Base-by-base conservation (phyloP, 2,113 vertebrate genomes). In the Platycercus adscitus region DNA sequence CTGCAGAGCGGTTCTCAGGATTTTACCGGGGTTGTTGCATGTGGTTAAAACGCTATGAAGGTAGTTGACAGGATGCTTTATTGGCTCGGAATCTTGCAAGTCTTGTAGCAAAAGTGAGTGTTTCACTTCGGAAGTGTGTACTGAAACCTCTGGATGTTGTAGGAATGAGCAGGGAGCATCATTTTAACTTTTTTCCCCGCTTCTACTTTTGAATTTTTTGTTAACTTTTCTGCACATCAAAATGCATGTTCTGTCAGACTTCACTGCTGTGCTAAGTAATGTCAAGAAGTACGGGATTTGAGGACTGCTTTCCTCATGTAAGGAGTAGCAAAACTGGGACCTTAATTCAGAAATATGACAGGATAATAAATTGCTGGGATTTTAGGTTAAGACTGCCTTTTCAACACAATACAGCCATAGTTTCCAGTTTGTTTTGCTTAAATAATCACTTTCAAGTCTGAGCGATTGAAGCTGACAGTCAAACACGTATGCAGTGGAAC, bases 1-100 rank as follows among this genome's bases (percentile, higher is more conserved):
- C 11, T 18, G 70, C 5, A 3, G 29, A 61, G 49, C 6, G 0
- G 2, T 53, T 60, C 8, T 2, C 14, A 23, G 39, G 23, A 14
- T 82, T 86, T 83, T 56, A 10, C 41, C 1, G 4, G 21, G 58
- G 17, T 21, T 58, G 9, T 47, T 65, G 66, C 23, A 3, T n/a
- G 44, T 17, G 19, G 37, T 82, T 86, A 46, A 63, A 87, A 33
- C 2, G 18, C 29, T 47, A 16, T 16, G 52, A 55, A 58, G 56
- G 33, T 35, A 16, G 49, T 14, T 66, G 85, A 10, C 41, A 28
- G 55, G 44, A 86, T 39, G 61, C 46, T 55, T 28, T 73, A 4
- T 9, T 23, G 3, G 23, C 84, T 94, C 29, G 41, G 35, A 44
- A 39, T 65, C n/a, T 52, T 73, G 46, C 14, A 33, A 43, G 53